Evolutionary conservation across 2,888 invertebrate species (phyloP).

Genomic region (Drosophila nr. perissopoda): DNA sequence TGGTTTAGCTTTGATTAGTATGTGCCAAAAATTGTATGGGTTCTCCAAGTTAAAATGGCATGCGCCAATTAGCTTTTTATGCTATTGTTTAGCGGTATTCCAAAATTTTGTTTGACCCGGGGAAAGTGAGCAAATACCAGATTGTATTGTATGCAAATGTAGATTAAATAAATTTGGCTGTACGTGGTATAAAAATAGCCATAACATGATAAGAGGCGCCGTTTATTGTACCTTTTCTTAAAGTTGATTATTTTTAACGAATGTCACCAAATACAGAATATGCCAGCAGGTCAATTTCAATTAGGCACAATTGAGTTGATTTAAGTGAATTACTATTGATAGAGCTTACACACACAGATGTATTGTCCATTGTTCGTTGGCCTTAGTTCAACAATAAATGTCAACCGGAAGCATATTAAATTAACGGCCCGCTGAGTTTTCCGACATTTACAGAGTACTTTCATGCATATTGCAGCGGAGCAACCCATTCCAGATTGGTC

Average conservation of each 20-base stretch:
- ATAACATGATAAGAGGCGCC: slow-evolving; percentile 2
- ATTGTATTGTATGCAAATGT: neutral
- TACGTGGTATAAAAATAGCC: neutral
- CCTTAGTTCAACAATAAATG: slow-evolving; percentile 19
- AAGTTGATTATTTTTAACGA: slow-evolving; percentile 35
- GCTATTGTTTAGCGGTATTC: neutral
- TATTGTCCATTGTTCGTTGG: slow-evolving; percentile 6
- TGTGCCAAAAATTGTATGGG: neutral
- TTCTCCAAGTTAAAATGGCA: neutral
- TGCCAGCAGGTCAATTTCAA: slow-evolving; percentile 28
- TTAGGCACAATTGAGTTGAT: slow-evolving; percentile 46
- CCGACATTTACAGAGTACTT: neutral
- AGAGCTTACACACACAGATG: neutral
- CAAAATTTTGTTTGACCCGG: neutral
- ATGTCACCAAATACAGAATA: slow-evolving; percentile 12
- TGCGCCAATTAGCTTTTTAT: neutral
- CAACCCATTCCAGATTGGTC: slow-evolving; percentile 92
- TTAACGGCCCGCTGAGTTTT: neutral
- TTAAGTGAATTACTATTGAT: slow-evolving; percentile 35
- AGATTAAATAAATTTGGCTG: slow-evolving; percentile 10
- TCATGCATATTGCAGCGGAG: slow-evolving; percentile 88
- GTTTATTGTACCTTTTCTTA: slow-evolving; percentile 7
- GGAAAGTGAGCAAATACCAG: neutral
- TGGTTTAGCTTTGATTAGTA: neutral
- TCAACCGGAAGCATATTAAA: slow-evolving; percentile 11